A percentile compares a stretch with the other conserved stretches of the same genome.
These are phyloP conservation scores for Torymus texanus DNA, from an alignment of 2,888 invertebrate species.

Conservation along the genomic window DNA sequence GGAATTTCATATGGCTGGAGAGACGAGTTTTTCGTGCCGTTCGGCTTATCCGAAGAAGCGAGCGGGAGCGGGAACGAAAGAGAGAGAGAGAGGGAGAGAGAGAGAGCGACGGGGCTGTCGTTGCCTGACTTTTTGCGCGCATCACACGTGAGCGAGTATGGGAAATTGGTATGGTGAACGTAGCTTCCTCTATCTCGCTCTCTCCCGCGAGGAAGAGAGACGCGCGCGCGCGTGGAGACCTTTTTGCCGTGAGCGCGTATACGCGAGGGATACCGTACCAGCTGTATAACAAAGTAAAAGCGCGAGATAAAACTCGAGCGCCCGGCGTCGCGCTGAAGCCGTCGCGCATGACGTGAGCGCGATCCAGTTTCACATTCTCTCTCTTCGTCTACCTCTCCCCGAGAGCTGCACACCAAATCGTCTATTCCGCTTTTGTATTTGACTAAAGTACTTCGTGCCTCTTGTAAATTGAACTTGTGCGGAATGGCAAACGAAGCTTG, in stretches of 20 bases:
- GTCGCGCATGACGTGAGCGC: not conserved
- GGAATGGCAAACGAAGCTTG: too few relatives aligned
- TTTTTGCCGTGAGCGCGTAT: not conserved
- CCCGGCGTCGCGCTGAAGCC: not conserved
- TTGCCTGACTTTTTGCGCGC: slow-evolving; percentile 10
- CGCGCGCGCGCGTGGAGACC: not conserved
- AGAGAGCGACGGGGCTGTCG: not conserved
- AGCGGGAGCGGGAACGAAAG: not conserved
- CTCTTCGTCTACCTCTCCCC: too few relatives aligned
- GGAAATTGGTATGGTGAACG: slow-evolving; percentile 28
- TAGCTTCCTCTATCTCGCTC: not conserved
- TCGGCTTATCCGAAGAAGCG: too few relatives aligned
- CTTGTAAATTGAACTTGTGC: not conserved
- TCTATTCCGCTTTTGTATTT: slow-evolving; percentile 23
- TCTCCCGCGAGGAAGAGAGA: not conserved
- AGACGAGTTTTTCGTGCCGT: slow-evolving; percentile 27
- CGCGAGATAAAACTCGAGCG: not conserved
- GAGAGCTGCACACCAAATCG: not conserved
- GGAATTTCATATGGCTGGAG: slow-evolving; percentile 24
- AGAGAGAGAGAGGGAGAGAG: not conserved
- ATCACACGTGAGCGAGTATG: slow-evolving; percentile 15
- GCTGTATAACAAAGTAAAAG: slow-evolving; percentile 14
- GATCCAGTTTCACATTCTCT: not conserved
- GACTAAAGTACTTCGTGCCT: slow-evolving; percentile 16
- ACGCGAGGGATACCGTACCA: not conserved